Evolutionary conservation across 2,888 invertebrate species (phyloP), one percentile per base, ranked within the genome.

Genomic region (Syrphus vitripennis): DNA sequence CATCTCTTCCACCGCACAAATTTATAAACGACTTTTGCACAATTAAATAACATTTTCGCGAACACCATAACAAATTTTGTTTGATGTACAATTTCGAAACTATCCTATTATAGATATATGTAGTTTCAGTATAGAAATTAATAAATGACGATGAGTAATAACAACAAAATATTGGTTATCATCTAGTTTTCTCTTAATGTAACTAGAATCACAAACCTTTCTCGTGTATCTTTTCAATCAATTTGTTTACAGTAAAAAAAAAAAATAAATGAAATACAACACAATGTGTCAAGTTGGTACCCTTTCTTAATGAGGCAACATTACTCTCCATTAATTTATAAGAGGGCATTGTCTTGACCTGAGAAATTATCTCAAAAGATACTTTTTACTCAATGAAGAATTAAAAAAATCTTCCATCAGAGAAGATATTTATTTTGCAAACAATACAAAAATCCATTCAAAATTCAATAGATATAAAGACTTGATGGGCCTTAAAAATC

Each of bases 341-440:
- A 50, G n/a, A 67, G 67, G 31, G 48, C 48, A 67, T 19, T 67
- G 29, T 67, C 65, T 50, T 67, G 67, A 67, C 48, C 67, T 50
- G n/a, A 34, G 29, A 48, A 29, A 45, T 65, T 45, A 65, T 31
- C 29, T 4, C 19, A 48, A 34, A 1, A 19, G 10, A 45, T 45
- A 45, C 14, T 9, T 45, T 19, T 24, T 2, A 50, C 21, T 57
- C 57, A 37, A 7, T 29, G 14, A 2, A 3, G 12, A 57, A 16
- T 31, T 19, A 16, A 0, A 12, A 12, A 34, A 21, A 4, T 14
- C 19, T 37, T 34, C 7, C 34, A 37, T n/a, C 5, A n/a, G n/a
- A n/a, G n/a, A n/a, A n/a, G 12, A 21, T 12, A n/a, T 12, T n/a
- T 5, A 7, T 10, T 29, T n/a, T 26, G 7, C 55, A 55, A 55